Evolutionary conservation across 2,113 vertebrate species (phyloP), one percentile per base, ranked within the genome.

Genomic region (Vicugna pacos): DNA sequence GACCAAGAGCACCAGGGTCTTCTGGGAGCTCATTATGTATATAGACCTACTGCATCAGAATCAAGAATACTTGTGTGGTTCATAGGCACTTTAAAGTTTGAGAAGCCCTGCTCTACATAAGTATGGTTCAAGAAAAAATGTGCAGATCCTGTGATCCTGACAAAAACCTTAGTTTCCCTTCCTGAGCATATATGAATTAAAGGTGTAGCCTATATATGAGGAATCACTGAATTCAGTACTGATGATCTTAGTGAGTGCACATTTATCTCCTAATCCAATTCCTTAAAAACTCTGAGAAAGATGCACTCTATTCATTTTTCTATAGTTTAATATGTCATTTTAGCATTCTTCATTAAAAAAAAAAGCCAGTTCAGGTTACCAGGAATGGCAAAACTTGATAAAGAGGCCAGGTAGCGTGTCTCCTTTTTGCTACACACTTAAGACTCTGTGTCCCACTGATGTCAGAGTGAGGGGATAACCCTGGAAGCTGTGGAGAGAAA

Each of bases 241-340:
- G 26, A 67, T 79, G 60, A 90, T 79, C 69, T 19, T n/a, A 93
- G 60, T 81, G 60, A 95, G 9, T 89, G 19, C 32, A 69, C 38
- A 60, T 95, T 93, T 46, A 56, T 77, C 64, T 94, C 30, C 82
- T 64, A 60, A 48, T 85, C 42, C n/a, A 82, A 8, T 83, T 83
- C 15, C 64, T 92, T 84, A 65, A 75, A 84, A 96, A 89, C 54
- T 64, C 30, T 30, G 77, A 76, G 62, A 7, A 60, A 82, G 7
- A 19, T 81, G 28, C 12, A n/a, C n/a, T 62, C 11, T 38, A 15
- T 80, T 80, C 13, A 28, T 15, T 75, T 93, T 90, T 64, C 75
- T 77, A 13, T 85, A 52, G n/a, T 88, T 94, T 52, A 60, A 54
- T 79, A 24, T 52, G 82, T 84, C 75, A 72, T 42, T 69, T 92